Percentiles rank a stretch among this genome's conserved stretches.
Conservation (phyloP, 2,888 invertebrate species). For the Parnassius apollo region DNA sequence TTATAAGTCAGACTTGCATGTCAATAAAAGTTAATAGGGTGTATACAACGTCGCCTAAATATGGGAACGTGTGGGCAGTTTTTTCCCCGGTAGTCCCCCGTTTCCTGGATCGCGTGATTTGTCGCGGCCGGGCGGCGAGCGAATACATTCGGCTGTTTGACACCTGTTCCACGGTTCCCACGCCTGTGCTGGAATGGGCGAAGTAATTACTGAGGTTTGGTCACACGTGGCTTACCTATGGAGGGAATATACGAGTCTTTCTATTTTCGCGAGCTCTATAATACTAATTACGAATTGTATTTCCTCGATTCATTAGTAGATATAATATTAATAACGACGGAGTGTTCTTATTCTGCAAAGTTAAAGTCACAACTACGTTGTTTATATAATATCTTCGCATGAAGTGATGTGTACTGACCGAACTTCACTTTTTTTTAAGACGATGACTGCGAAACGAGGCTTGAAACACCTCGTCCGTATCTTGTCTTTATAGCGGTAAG, state of each 20-base stretch:
- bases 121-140: constrained; percentile 43
- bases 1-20: constrained; percentile 1
- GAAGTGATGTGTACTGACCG: too few relatives aligned
- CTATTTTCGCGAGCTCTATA: too few relatives aligned
- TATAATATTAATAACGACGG: too few relatives aligned
- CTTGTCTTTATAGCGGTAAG: too few relatives aligned
- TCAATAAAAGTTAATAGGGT: constrained; percentile 25
- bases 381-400: too few relatives aligned
- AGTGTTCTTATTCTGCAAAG: too few relatives aligned
- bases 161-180: constrained; percentile 70
- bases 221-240: constrained; percentile 11
- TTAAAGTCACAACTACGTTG: too few relatives aligned
- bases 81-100: constrained; percentile 42
- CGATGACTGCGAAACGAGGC: too few relatives aligned
- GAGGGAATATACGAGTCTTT: background rate
- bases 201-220: constrained; percentile 4
- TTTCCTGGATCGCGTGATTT: constrained; percentile 68
- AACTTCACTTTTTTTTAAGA: too few relatives aligned
- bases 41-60: constrained; percentile 24
- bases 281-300: too few relatives aligned
- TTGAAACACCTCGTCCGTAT: too few relatives aligned
- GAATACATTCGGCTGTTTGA: constrained; percentile 56
- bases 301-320: too few relatives aligned
- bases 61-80: constrained; percentile 47
- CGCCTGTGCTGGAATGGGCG: constrained; percentile 35